Conservation (phyloP, 2,113 vertebrate species). For the Python bivittatus region DNA sequence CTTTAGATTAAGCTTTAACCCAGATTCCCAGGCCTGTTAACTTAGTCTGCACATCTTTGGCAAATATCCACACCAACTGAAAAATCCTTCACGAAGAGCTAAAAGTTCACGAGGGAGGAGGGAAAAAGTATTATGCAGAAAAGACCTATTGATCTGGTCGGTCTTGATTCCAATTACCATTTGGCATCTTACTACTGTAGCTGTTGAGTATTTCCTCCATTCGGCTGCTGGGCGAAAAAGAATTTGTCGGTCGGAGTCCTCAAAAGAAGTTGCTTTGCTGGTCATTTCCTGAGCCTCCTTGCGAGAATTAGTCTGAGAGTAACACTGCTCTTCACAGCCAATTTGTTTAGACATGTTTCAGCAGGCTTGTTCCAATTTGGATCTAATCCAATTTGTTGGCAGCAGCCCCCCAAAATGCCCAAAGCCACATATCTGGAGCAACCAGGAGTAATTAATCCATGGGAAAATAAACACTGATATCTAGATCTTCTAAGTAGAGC, state of each 20-base stretch:
- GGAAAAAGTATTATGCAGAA: background rate
- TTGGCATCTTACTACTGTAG: background rate
- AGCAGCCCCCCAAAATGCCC: background rate
- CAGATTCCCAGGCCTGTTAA: background rate
- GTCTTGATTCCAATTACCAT: background rate
- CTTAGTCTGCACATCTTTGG: background rate
- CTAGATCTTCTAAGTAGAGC: background rate
- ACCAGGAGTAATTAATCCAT: background rate
- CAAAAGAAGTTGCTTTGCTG: background rate
- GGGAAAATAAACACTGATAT: background rate
- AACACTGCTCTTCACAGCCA: no score
- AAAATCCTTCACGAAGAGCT: background rate
- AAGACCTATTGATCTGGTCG: background rate
- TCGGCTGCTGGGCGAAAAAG: background rate
- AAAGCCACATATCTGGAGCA: background rate
- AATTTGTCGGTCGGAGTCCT: background rate
- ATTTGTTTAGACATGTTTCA: background rate
- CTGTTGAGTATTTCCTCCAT: background rate
- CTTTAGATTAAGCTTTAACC: background rate
- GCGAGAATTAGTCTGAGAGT: no score
- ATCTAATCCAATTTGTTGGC: background rate
- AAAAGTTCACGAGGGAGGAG: background rate
- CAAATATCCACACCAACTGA: background rate
- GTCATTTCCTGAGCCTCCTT: background rate
- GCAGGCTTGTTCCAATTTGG: background rate